phyloP scores from a whole-genome alignment of 2,888 invertebrate genomes.

The Ornithoptera priamus region DNA sequence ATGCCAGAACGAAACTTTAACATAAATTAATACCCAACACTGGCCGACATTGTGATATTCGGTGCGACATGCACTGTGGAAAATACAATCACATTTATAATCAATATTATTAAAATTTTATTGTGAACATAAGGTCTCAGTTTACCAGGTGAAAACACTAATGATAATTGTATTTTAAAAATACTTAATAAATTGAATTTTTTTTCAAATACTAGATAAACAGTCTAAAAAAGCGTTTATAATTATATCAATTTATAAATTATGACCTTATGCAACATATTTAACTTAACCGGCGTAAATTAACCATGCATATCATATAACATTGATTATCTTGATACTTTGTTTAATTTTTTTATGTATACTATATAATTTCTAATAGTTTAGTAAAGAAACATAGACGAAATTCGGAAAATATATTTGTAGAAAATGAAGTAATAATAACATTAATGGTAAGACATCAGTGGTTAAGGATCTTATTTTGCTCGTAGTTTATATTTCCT shows the following conservation, averaged over 20 bases:
- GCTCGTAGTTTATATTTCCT: too few species aligned
- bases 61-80: constrained; percentile 77
- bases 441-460: neutral
- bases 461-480: too few species aligned
- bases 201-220: neutral
- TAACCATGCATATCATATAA: constrained; percentile 24
- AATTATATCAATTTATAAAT: constrained; percentile 8
- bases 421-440: neutral
- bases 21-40: constrained; percentile 58
- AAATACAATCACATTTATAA: constrained; percentile 48
- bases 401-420: neutral
- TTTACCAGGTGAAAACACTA: constrained; percentile 2
- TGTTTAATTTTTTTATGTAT: neutral
- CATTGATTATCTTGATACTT: neutral
- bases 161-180: neutral
- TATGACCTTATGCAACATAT: constrained; percentile 16
- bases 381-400: neutral
- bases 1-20: constrained; percentile 47
- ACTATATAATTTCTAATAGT: neutral
- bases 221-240: neutral
- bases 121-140: constrained; percentile 28
- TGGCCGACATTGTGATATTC: constrained; percentile 65
- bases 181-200: neutral
- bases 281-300: constrained; percentile 3
- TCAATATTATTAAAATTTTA: constrained; percentile 35